Evolutionary conservation across 2,113 vertebrate species (phyloP), one percentile per base, ranked within the genome.

Genomic region (Camelus dromedarius): DNA sequence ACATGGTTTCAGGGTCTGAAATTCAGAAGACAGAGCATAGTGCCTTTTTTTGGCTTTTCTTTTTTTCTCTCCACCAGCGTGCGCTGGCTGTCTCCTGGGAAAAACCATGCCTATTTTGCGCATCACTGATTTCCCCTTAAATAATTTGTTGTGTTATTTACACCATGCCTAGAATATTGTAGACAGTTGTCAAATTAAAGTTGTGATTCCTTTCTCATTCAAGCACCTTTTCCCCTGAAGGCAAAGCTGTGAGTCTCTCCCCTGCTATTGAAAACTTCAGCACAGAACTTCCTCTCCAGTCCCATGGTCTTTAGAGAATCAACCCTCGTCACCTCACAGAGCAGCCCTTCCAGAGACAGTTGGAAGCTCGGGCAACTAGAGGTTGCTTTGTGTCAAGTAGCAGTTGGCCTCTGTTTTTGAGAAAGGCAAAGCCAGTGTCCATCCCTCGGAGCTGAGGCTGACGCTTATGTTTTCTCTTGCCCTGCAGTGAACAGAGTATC

Each of bases 401-500:
- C 84, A 42, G 9, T 19, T 56, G 48, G 16, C 76, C 83, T 32
- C 22, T 1, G 9, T 32, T 58, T 75, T 64, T 42, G 62, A 54
- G 72, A 64, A 60, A 48, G 28, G 6, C 70, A 20, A 9, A 67
- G 81, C n/a, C 18, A 18, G 19, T 76, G 32, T 13, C 38, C n/a
- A 4, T 50, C 38, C 15, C 6, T n/a, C 13, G 46, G 16, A 10
- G 66, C 97, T 35, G 56, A 86, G 28, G 16, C 58, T 90, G 32
- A 97, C 16, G 0, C 32, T 30, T 84, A 5, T 26, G 5, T 86
- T 66, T 97, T 32, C 46, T 98, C 73, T 98, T 79, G 58, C 66
- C 95, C 54, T 76, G 22, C 98, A 99, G 99, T 98, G 99, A 99
- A 99, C 99, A 99, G 99, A 99, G 99, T 98, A 99, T 99, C 99